These are phyloP conservation scores for Drosophila niveifrons DNA, from an alignment of 2,888 invertebrate genomes.

Conservation along the genomic window DNA sequence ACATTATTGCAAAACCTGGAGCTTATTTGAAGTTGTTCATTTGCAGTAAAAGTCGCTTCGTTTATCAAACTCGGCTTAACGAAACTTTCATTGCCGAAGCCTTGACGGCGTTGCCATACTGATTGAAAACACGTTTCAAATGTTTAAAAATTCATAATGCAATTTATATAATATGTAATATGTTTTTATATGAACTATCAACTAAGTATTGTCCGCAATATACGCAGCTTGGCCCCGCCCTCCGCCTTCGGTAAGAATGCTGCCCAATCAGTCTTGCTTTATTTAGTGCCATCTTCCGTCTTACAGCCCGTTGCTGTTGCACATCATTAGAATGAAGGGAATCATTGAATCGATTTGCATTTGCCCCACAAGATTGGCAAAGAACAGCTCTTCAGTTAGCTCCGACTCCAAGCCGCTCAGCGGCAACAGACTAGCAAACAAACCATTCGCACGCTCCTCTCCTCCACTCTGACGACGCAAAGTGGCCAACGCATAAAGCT, in stretches of 20 bases:
- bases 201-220: constrained; percentile 74
- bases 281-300: constrained; percentile 4
- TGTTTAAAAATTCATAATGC: background rate
- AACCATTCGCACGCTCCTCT: constrained; percentile 87
- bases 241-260: constrained; percentile 5
- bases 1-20: no score
- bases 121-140: background rate
- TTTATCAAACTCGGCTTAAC: background rate
- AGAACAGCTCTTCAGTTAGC: constrained; percentile 95
- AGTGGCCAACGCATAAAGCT: constrained; percentile 78
- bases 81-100: background rate
- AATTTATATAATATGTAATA: constrained; percentile 15
- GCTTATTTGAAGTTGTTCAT: no score
- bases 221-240: constrained; percentile 43
- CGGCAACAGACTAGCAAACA: constrained; percentile 88
- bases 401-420: constrained; percentile 90
- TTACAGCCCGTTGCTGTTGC: constrained; percentile 75
- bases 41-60: no score
- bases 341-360: constrained; percentile 98
- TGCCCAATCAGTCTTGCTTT: constrained; percentile 70
- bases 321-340: constrained; percentile 92
- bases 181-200: constrained; percentile 38
- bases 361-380: constrained; percentile 95
- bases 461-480: constrained; percentile 68
- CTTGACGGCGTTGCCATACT: background rate